These are phyloP conservation scores for Xanthorhoe spadicearia DNA, from an alignment of 2,888 invertebrate genomes.

Conservation along the genomic window DNA sequence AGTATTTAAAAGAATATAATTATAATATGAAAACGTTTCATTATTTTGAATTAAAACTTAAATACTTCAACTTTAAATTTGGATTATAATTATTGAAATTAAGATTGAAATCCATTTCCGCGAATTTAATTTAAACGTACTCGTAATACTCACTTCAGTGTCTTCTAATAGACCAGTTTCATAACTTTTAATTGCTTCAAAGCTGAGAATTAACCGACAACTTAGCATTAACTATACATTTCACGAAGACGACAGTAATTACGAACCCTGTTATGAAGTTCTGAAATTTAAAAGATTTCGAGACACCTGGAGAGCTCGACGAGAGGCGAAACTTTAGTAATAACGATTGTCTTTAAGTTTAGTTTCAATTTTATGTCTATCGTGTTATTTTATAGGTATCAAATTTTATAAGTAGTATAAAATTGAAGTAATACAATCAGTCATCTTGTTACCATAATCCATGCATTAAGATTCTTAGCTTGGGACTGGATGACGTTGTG, in stretches of 20 bases:
- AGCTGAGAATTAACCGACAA: conserved; percentile 34
- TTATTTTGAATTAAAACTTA: background rate
- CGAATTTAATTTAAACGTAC: conserved; percentile 11
- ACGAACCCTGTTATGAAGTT: conserved; percentile 20
- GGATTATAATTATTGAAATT: background rate
- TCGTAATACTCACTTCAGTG: conserved; percentile 15
- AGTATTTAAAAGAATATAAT: no score
- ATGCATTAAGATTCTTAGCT: no score
- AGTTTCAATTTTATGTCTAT: no score
- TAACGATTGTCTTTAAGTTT: background rate
- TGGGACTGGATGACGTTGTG: no score
- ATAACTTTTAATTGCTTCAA: conserved; percentile 54
- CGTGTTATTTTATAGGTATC: no score
- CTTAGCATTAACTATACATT: conserved; percentile 34
- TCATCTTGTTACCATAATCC: no score
- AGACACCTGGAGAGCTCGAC: background rate
- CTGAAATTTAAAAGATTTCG: conserved; percentile 22
- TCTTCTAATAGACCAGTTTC: conserved; percentile 25
- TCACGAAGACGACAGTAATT: conserved; percentile 16
- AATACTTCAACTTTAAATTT: background rate
- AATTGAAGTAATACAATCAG: no score
- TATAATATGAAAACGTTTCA: background rate
- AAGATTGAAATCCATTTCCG: conserved; percentile 2
- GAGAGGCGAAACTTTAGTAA: background rate
- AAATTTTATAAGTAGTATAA: no score